phyloP scores from a whole-genome alignment of 2,113 vertebrate genomes.

The Laterallus jamaicensis region DNA sequence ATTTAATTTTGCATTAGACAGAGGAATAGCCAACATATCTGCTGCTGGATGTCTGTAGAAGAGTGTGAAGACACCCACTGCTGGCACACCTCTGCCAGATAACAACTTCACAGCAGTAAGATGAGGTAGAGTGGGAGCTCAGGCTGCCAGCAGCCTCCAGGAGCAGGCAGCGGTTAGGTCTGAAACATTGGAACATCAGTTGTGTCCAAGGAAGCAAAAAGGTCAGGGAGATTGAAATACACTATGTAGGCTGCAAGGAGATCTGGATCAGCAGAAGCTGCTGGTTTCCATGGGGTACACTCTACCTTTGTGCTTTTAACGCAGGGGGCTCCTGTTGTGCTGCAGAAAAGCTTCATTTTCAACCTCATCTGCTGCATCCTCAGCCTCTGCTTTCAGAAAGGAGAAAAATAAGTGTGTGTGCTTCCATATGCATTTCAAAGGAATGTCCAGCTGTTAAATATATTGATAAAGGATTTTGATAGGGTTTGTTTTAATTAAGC shows the following conservation, averaged over 20 bases:
- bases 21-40: not conserved
- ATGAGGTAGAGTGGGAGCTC: not conserved
- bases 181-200: not conserved
- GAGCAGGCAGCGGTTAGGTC: not conserved
- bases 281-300: not conserved
- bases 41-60: not conserved
- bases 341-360: not conserved
- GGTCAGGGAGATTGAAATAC: not conserved
- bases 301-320: not conserved
- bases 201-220: not conserved
- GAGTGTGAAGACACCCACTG: not conserved
- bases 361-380: not conserved
- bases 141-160: not conserved
- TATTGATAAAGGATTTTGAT: not conserved
- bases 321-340: rapidly evolving
- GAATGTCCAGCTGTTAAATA: not conserved
- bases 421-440: not conserved
- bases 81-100: not conserved
- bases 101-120: not conserved
- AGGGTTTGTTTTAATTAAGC: not conserved
- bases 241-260: not conserved
- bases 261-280: not conserved
- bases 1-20: not conserved
- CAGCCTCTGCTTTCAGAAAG: not conserved
- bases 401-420: not conserved